phyloP scores from a whole-genome alignment of 2,797 vertebrate genomes.

The Melanotaenia maccullochi region DNA sequence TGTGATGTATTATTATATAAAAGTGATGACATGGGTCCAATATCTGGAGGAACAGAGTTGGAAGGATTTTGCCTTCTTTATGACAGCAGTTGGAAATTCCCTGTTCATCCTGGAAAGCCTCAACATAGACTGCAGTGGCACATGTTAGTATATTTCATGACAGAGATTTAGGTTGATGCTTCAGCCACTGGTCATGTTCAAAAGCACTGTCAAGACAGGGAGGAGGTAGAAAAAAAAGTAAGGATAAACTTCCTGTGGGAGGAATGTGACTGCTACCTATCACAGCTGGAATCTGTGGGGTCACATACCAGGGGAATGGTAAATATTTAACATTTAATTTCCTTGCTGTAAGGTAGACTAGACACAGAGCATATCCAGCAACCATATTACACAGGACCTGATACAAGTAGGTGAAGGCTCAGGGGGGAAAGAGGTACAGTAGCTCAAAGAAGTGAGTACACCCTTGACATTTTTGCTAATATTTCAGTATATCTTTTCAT shows the following conservation, averaged over 20 bases:
- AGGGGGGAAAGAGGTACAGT: conserved; percentile 33
- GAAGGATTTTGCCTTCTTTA: conserved; percentile 32
- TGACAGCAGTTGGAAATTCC: conserved; percentile 46
- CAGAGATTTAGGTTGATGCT: conserved; percentile 62
- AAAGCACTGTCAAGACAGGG: conserved; percentile 54
- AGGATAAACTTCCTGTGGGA: conserved; percentile 81
- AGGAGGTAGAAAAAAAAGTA: conserved; percentile 42
- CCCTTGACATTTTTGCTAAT: too few species aligned
- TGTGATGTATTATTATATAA: conserved; percentile 4
- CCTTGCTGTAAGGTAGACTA: conserved; percentile 79
- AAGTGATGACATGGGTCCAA: conserved; percentile 23
- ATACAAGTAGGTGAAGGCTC: conserved; percentile 48
- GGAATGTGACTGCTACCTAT: conserved; percentile 80
- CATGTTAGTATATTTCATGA: conserved; percentile 66
- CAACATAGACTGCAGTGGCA: conserved; percentile 40
- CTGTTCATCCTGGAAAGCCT: conserved; percentile 56
- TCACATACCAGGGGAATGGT: conserved; percentile 81
- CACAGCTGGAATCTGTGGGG: conserved; percentile 76
- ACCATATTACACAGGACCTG: conserved; percentile 51
- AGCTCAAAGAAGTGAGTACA: too few species aligned
- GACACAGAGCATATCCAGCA: conserved; percentile 62
- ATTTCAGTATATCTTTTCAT: too few species aligned
- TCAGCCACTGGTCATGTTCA: conserved; percentile 59
- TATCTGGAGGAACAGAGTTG: conserved; percentile 14
- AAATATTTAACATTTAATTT: conserved; percentile 86